Evolutionary conservation across 1,140 invertebrate species (phyloP), one percentile per base, ranked within the genome.

Genomic region (Drosophila sulfurigaster): DNA sequence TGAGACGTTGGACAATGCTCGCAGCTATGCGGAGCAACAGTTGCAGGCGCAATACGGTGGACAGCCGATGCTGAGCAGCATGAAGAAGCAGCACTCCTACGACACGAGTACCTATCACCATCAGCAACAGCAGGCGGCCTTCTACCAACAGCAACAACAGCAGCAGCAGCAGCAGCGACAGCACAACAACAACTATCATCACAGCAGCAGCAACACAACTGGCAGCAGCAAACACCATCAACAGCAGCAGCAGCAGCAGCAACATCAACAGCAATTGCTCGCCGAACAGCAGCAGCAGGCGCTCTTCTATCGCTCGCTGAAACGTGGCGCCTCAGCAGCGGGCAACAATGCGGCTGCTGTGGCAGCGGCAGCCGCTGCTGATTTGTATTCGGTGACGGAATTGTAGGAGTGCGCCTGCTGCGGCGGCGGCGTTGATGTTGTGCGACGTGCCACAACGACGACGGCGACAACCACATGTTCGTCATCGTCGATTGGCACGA

Each of bases 401-500:
- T 92, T 92, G 92, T 92, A 92, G 91, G 91, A 92, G 73, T 92
- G 91, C 82, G 91, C 91, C 85, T 92, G 92, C 89, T 92, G 92
- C 89, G 92, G 91, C 78, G 92, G 92, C 76, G 91, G 92, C 74
- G 91, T 92, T 78, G 91, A 92, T 92, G 86, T 92, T 72, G 86
- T 91, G 82, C 86, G 91, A 48, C 81, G 91, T 70, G 58, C 57
- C 56, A 64, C 57, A 46, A 64, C 28, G 54, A 78, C 30, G 30
- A 32, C 57, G 49, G 66, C 28, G 54, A 78, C 20, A 25, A 25
- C 20, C 3, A 25, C 20, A 52, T 74, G 67, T 45, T 62, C 75
- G 70, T 64, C 28, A 66, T 13, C 15, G 66, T 63, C 28, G 68
- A 3, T 7, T n/a, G 72, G 76, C 75, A 60, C 32, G 75, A 64